These are phyloP conservation scores for Bucco capensis DNA, from an alignment of 2,113 vertebrate genomes.

Conservation along the genomic window DNA sequence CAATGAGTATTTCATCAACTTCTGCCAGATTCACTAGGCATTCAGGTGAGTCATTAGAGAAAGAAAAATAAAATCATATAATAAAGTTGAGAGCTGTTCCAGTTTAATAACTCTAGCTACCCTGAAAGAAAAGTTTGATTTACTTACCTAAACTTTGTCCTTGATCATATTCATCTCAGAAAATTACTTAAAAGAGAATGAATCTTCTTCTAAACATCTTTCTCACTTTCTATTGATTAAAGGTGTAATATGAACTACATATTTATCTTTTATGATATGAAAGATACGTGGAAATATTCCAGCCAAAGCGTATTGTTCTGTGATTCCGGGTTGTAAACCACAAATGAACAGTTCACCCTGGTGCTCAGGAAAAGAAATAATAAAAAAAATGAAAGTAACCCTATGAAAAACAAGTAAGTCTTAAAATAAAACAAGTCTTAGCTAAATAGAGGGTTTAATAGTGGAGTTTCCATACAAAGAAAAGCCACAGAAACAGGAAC, in stretches of 20 bases:
- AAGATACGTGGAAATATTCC: not conserved
- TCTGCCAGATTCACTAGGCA: not conserved
- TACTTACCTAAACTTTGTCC: not conserved
- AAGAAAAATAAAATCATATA: not conserved
- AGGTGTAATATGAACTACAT: not conserved
- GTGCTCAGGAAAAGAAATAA: not conserved
- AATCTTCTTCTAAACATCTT: not conserved
- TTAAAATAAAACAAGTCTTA: too few relatives aligned
- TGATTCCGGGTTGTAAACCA: not conserved
- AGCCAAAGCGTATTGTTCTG: not conserved
- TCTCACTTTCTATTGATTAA: not conserved
- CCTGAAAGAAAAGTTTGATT: not conserved
- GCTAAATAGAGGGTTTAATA: not conserved
- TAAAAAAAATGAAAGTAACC: too few relatives aligned
- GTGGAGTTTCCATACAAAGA: not conserved
- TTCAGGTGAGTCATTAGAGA: not conserved
- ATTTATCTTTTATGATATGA: not conserved
- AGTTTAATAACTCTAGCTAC: not conserved
- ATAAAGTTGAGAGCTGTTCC: not conserved
- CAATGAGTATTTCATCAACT: not conserved
- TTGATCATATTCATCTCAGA: not conserved
- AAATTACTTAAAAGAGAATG: not conserved
- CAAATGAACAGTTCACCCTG: not conserved
- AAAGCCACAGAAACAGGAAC: not conserved
- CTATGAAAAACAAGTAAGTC: not conserved